Evolutionary conservation across 2,113 vertebrate genomes (phyloP).

Genomic region (Anseranas semipalmata): DNA sequence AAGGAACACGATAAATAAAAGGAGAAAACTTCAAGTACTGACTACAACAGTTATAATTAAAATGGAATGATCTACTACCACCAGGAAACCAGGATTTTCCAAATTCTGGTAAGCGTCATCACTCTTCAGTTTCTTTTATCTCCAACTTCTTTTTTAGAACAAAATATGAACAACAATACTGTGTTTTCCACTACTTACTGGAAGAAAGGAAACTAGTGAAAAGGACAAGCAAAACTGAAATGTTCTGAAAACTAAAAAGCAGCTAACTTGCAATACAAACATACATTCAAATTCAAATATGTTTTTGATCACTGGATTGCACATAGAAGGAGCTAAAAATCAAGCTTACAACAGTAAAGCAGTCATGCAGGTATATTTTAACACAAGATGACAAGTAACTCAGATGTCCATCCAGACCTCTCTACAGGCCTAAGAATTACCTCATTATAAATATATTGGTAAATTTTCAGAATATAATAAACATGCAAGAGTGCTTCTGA

Average conservation of each 20-base stretch:
- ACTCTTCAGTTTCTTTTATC: background rate
- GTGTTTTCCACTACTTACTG: background rate
- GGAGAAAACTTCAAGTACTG: background rate
- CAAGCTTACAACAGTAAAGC: background rate
- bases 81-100: background rate
- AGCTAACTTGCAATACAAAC: background rate
- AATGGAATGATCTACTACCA: background rate
- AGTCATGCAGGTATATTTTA: rapidly evolving
- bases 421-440: background rate
- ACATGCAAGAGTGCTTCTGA: background rate
- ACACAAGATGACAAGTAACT: background rate
- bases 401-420: background rate
- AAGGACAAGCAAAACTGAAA: background rate
- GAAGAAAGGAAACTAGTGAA: background rate
- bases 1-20: background rate
- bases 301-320: background rate
- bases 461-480: background rate
- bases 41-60: background rate
- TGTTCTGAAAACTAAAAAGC: background rate
- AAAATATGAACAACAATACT: background rate
- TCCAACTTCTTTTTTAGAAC: background rate
- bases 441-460: background rate
- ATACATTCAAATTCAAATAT: background rate
- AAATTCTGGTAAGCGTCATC: background rate
- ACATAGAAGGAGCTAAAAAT: background rate